These are phyloP conservation scores for Drosophila funebris DNA, from an alignment of 1,140 invertebrate species.

Conservation along the genomic window DNA sequence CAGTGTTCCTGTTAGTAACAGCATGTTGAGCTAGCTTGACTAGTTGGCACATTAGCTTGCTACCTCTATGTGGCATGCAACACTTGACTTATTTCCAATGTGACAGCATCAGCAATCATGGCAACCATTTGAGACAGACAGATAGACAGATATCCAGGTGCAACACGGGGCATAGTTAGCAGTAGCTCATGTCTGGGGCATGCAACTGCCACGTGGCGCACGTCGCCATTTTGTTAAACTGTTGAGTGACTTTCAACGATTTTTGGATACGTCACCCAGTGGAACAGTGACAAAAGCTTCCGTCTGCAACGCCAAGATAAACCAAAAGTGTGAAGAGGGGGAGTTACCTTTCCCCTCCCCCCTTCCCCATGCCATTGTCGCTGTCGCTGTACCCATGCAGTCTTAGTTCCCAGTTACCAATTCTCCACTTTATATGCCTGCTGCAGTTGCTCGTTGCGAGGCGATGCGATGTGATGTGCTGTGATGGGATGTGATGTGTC, in stretches of 20 bases:
- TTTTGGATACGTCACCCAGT: constrained; percentile 59
- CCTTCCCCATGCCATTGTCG: not conserved
- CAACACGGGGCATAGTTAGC: not conserved
- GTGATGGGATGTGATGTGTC: not conserved
- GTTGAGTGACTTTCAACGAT: constrained; percentile 79
- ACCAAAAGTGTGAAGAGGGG: no score
- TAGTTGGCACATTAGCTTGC: not conserved
- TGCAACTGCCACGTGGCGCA: constrained; percentile 10
- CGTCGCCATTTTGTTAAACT: constrained; percentile 62
- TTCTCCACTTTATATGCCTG: constrained; percentile 9
- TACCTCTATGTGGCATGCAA: not conserved
- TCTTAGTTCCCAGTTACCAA: not conserved
- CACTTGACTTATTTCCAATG: not conserved
- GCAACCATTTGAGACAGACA: not conserved
- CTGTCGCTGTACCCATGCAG: not conserved
- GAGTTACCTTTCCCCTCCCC: not conserved
- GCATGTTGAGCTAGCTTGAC: not conserved
- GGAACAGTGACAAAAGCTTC: constrained; percentile 62
- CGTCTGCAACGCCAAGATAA: constrained; percentile 65
- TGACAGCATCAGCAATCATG: not conserved
- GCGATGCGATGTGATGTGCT: constrained; percentile 20
- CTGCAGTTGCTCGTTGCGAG: not conserved
- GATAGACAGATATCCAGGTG: not conserved
- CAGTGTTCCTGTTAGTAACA: not conserved
- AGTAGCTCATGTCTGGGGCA: not conserved